Conservation (phyloP, 2,888 invertebrate genomes). For the Sinopyrophorus schimmeli region DNA sequence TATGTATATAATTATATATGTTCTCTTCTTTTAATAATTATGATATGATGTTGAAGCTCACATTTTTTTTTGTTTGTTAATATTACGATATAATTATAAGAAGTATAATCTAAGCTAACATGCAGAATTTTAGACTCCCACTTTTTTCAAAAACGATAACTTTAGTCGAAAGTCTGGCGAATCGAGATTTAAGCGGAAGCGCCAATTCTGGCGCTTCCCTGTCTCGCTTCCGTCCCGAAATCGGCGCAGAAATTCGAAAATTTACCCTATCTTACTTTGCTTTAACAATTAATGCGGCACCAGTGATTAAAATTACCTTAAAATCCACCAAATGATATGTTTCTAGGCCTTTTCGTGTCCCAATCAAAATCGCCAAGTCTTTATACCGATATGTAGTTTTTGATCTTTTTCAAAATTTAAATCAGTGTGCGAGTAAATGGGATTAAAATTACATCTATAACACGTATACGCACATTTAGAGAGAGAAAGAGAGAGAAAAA, state of each 20-base stretch:
- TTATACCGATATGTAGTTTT: slow-evolving; percentile 22
- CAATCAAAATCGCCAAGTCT: slow-evolving; percentile 33
- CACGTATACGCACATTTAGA: slow-evolving; percentile 26
- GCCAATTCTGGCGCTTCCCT: slow-evolving; percentile 36
- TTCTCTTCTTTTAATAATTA: slow-evolving; percentile 38
- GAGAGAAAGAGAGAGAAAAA: slow-evolving; percentile 23
- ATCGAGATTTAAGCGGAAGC: slow-evolving; percentile 30
- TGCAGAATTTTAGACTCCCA: slow-evolving; percentile 30
- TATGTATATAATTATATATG: too few relatives aligned
- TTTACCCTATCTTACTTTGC: slow-evolving; percentile 25
- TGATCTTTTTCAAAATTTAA: too few relatives aligned
- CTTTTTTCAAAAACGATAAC: slow-evolving; percentile 5
- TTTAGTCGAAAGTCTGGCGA: slow-evolving; percentile 7
- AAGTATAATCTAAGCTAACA: slow-evolving; percentile 35
- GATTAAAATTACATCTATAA: slow-evolving; percentile 21
- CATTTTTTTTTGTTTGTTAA: slow-evolving; percentile 37
- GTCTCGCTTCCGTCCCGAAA: slow-evolving; percentile 40
- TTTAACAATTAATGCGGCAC: slow-evolving; percentile 50
- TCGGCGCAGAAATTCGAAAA: slow-evolving; percentile 22
- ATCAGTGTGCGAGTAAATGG: too few relatives aligned
- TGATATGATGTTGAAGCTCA: slow-evolving; percentile 51
- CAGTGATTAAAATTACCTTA: slow-evolving; percentile 43
- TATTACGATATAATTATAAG: slow-evolving; percentile 14
- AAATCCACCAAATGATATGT: slow-evolving; percentile 49
- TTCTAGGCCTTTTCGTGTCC: slow-evolving; percentile 46